Base-by-base conservation (phyloP, 2,797 vertebrate species). In the Pangasius sanitwongsei region DNA sequence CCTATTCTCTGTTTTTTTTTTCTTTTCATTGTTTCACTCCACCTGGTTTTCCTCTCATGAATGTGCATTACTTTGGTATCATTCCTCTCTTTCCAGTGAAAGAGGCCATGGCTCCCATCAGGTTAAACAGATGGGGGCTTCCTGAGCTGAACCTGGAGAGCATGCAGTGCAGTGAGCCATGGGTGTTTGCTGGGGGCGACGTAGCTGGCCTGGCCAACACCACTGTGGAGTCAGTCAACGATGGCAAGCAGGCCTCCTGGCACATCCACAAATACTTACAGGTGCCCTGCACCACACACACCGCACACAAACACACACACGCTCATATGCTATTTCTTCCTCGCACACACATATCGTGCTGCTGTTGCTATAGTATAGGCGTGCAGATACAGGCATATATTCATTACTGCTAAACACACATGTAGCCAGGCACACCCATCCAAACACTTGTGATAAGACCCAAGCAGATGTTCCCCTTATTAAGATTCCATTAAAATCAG, bases 171-270 rank as follows among this genome's bases (percentile, higher is more conserved):
- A 99, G 97, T 48, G 98, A 98, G 89, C 95, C 97, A 44, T 97
- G 98, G 96, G 96, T 98, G 89, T 99, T 99, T 93, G 97, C 97
- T 82, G 98, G 98, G 1, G 98, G 98, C 50, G 98, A 99, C 89
- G 25, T 98, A 4, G 96, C 95, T 15, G 98, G 98, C 81, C 85
- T 97, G 91, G 98, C 98, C 37, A 98, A 98, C 93, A 99, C 98
- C 9, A 97, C 97, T 0, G 98, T 99, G 88, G 98, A 99, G 88
- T 98, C 98, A 0, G 97, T 98, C 70, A 99, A 99, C 11, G 98
- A 99, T 75, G 98, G 98, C 88, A 99, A 99, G 89, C 98, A 99
- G 89, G 98, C 98, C 55, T 98, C 98, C 13, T 99, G 98, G 98
- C 96, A 97, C 91, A 97, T 99, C 86, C 98, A 99, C 94, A 96